phyloP scores from a whole-genome alignment of 2,113 vertebrate genomes.

The Procavia capensis region DNA sequence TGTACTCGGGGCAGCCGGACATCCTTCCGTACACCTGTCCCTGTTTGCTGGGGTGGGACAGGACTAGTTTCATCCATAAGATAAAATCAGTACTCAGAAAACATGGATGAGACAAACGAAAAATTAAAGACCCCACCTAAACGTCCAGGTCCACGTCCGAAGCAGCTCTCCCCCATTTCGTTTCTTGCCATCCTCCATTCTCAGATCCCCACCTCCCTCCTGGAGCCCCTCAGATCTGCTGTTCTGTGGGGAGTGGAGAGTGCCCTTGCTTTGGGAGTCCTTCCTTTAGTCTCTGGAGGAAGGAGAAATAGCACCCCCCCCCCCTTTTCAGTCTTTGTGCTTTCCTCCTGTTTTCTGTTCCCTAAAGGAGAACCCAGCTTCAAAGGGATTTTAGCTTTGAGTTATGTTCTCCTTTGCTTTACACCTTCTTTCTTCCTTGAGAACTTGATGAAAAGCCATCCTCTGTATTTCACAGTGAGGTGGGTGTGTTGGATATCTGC shows the following conservation, averaged over 20 bases:
- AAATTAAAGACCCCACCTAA: slow-evolving; percentile 2
- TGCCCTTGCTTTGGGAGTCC: not conserved
- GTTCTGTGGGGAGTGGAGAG: not conserved
- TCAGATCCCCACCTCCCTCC: not conserved
- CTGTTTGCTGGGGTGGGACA: not conserved
- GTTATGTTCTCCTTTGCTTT: slow-evolving; percentile 37
- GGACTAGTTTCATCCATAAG: not conserved
- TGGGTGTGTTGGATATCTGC: slow-evolving; percentile 58
- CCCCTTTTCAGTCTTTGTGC: not conserved
- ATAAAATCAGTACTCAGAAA: not conserved
- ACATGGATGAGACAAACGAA: not conserved
- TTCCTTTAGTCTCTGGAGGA: not conserved
- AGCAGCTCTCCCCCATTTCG: not conserved
- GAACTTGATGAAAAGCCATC: slow-evolving; percentile 52
- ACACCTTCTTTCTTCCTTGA: not conserved
- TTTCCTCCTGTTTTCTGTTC: not conserved
- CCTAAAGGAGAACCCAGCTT: not conserved
- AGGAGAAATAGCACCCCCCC: not conserved
- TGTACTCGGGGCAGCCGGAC: not conserved
- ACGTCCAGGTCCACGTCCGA: not conserved
- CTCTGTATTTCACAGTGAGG: not conserved
- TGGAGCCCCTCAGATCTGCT: not conserved
- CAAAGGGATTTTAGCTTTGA: not conserved
- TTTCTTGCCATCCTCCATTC: slow-evolving; percentile 61
- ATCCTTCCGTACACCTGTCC: slow-evolving; percentile 65